Percentiles rank a stretch among this genome's conserved stretches.
These are phyloP conservation scores for Drosophila parthenogenetica DNA, from an alignment of 2,888 invertebrate species.

Conservation along the genomic window DNA sequence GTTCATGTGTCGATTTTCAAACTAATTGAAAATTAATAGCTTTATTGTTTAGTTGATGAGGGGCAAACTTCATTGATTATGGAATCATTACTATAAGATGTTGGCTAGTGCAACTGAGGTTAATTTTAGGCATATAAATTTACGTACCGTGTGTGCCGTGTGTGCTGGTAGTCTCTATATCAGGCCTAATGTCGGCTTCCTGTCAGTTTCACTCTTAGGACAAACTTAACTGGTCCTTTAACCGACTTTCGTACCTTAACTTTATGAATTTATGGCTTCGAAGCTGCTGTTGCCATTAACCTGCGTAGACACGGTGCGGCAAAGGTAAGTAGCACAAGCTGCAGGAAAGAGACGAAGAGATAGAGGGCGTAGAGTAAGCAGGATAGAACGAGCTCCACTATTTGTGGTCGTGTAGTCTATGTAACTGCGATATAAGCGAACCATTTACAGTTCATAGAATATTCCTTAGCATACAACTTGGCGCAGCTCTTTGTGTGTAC, in stretches of 20 bases:
- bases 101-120: slow-evolving; percentile 4
- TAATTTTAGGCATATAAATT: slow-evolving; percentile 14
- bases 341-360: slow-evolving; percentile 8
- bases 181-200: slow-evolving; percentile 66
- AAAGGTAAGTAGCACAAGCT: slow-evolving; percentile 5
- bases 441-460: slow-evolving; percentile 73
- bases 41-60: neutral
- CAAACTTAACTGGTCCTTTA: slow-evolving; percentile 51
- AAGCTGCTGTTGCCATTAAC: slow-evolving; percentile 62
- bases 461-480: slow-evolving; percentile 69
- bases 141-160: neutral
- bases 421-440: slow-evolving; percentile 47
- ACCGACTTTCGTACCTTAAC: slow-evolving; percentile 44
- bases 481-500: slow-evolving; percentile 25
- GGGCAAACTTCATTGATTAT: slow-evolving; percentile 1
- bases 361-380: slow-evolving; percentile 1
- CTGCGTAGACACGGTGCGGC: slow-evolving; percentile 42
- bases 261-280: slow-evolving; percentile 69
- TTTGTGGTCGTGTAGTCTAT: slow-evolving; percentile 65
- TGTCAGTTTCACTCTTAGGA: slow-evolving; percentile 59
- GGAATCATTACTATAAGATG: neutral
- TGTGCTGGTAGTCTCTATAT: slow-evolving; percentile 44
- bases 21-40: neutral
- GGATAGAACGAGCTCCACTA: slow-evolving; percentile 38
- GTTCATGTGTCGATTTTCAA: neutral